Evolutionary conservation across 2,888 invertebrate species (phyloP).

Genomic region (Trichacis sp.): DNA sequence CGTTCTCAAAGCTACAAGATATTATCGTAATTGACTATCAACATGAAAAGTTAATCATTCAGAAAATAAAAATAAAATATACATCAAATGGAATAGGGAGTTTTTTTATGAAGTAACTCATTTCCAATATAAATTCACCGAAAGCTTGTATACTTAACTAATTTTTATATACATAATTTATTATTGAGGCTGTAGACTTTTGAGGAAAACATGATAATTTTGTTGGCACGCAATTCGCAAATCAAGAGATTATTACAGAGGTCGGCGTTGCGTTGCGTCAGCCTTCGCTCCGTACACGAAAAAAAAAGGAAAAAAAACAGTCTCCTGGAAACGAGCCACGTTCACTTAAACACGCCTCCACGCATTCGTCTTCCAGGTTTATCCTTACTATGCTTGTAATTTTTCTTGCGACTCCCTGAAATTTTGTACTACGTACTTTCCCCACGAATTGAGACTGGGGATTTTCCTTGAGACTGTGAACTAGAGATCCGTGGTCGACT

Average conservation of each 20-base stretch:
- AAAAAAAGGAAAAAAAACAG: conserved; percentile 6
- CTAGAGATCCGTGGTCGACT: too few species aligned
- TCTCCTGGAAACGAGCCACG: conserved; percentile 39
- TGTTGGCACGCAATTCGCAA: conserved; percentile 28
- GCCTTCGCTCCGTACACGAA: conserved; percentile 33
- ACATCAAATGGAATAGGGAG: too few species aligned
- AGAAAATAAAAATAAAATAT: too few species aligned
- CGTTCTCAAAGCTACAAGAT: too few species aligned
- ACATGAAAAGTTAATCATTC: too few species aligned
- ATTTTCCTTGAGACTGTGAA: not conserved
- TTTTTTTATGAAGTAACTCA: too few species aligned
- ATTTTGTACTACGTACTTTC: conserved; percentile 21
- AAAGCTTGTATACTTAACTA: too few species aligned
- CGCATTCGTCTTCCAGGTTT: conserved; percentile 32
- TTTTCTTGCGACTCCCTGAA: conserved; percentile 5
- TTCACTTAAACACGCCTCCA: conserved; percentile 40
- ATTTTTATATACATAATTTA: too few species aligned
- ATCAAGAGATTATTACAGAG: conserved; percentile 39
- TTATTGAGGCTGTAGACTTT: not conserved
- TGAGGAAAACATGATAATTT: conserved; percentile 29
- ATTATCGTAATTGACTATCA: too few species aligned
- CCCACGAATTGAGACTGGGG: not conserved
- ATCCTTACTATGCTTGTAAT: conserved; percentile 33
- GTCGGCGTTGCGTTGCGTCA: conserved; percentile 18
- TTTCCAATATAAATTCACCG: too few species aligned